phyloP scores from a whole-genome alignment of 2,113 vertebrate genomes.

The Theristicus caerulescens region DNA sequence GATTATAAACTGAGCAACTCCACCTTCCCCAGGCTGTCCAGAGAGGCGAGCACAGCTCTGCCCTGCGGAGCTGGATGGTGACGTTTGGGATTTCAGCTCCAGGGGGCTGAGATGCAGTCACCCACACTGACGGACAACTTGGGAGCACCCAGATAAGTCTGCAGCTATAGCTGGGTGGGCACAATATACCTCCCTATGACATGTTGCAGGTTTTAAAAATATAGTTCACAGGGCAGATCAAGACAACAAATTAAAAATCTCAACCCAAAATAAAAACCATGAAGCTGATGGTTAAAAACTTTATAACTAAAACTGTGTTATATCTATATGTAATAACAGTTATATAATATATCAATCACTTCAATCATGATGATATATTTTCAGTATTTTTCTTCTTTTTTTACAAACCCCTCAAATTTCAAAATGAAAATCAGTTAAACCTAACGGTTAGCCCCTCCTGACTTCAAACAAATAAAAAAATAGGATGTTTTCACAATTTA shows the following conservation, averaged over 20 bases:
- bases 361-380: background rate
- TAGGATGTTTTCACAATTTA: background rate
- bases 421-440: background rate
- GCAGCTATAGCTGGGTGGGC: background rate
- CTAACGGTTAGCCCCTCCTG: background rate
- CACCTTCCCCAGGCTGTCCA: background rate
- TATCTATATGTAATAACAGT: background rate
- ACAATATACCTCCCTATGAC: background rate
- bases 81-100: background rate
- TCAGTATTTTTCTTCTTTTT: background rate
- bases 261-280: background rate
- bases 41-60: background rate
- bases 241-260: background rate
- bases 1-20: background rate
- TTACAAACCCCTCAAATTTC: background rate
- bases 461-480: background rate
- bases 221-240: background rate
- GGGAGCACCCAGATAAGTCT: background rate
- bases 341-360: background rate
- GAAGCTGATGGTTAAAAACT: background rate
- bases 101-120: accelerated
- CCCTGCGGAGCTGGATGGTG: accelerated
- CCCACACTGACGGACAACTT: accelerated
- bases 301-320: background rate
- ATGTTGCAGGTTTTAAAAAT: background rate